Conservation (phyloP, 2,797 vertebrate genomes). For the Smutsia gigantea region DNA sequence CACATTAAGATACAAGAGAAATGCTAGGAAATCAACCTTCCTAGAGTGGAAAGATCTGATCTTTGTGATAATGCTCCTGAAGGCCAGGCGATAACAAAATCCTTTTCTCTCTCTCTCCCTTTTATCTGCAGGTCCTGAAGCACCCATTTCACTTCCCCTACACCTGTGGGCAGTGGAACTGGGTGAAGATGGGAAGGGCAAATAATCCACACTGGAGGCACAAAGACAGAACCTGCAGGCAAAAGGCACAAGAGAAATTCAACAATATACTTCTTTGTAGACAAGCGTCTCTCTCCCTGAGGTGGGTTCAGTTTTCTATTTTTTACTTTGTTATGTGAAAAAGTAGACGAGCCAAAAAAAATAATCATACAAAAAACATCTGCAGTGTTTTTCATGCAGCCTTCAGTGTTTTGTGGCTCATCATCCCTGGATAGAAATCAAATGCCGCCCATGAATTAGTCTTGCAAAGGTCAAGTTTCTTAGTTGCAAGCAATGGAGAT, state of each 20-base stretch:
- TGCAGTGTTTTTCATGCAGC: not conserved
- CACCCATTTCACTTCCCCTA: not conserved
- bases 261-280: not conserved
- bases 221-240: not conserved
- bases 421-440: not conserved
- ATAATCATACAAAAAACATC: not conserved
- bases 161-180: not conserved
- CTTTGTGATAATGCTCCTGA: not conserved
- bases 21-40: not conserved
- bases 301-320: not conserved
- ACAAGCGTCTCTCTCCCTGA: not conserved
- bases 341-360: not conserved
- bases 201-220: not conserved
- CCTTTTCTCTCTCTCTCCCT: not conserved
- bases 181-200: not conserved
- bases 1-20: not conserved
- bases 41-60: not conserved
- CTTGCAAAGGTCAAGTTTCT: slow-evolving; percentile 33
- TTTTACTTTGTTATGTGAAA: not conserved
- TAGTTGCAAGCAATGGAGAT: not conserved
- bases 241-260: not conserved
- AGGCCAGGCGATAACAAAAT: not conserved
- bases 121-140: not conserved
- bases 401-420: not conserved
- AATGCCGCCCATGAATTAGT: not conserved